phyloP scores from a whole-genome alignment of 2,797 vertebrate genomes.

The Octomys mimax region DNA sequence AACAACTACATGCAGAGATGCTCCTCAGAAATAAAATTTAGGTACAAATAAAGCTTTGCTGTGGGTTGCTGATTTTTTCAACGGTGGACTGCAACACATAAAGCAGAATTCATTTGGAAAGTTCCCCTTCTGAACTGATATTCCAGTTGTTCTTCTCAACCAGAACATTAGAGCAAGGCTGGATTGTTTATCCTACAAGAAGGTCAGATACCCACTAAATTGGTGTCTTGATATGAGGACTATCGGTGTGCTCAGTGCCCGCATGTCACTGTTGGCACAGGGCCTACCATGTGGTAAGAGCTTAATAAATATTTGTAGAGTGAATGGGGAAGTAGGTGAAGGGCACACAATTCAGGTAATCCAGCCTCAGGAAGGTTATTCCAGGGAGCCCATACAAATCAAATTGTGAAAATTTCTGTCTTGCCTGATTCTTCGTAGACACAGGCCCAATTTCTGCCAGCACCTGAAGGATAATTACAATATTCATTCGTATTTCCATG shows the following conservation, averaged over 20 bases:
- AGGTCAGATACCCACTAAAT: neutral
- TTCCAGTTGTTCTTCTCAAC: neutral
- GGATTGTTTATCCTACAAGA: neutral
- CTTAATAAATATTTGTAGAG: conserved; percentile 40
- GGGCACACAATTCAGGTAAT: conserved; percentile 41
- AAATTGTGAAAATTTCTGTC: conserved; percentile 63
- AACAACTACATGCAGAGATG: neutral
- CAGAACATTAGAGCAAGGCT: neutral
- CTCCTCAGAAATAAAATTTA: conserved; percentile 20
- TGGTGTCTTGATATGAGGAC: neutral
- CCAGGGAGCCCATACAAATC: conserved; percentile 31
- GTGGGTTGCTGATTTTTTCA: neutral
- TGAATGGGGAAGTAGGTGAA: conserved; percentile 31
- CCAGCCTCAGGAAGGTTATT: conserved; percentile 15
- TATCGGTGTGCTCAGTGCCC: neutral
- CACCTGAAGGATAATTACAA: conserved; percentile 74
- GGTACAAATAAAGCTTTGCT: neutral
- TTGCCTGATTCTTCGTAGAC: conserved; percentile 50
- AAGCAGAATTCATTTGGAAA: neutral
- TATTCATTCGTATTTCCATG: conserved; percentile 68
- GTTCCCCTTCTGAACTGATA: neutral
- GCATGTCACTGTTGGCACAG: neutral
- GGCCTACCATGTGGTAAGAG: neutral
- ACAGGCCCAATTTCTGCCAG: conserved; percentile 52
- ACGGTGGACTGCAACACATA: neutral